These are phyloP conservation scores for Venusia cambrica DNA, from an alignment of 2,888 invertebrate genomes.

Conservation along the genomic window DNA sequence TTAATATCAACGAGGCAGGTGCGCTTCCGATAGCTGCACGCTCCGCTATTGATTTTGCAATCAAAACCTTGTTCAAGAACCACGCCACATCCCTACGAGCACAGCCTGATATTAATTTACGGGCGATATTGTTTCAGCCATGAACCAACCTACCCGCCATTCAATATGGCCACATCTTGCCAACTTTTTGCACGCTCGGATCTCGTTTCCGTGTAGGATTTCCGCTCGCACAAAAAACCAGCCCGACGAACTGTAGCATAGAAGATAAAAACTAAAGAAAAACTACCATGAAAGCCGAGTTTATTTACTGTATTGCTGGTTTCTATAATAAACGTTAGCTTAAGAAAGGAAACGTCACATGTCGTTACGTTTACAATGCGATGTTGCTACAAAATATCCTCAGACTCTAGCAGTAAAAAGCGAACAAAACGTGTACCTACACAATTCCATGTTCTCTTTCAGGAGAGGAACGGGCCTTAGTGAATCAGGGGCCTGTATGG, in stretches of 20 bases:
- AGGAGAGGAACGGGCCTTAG: slow-evolving; percentile 68
- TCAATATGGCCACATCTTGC: slow-evolving; percentile 27
- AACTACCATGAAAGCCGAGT: slow-evolving; percentile 36
- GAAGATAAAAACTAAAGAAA: slow-evolving; percentile 38
- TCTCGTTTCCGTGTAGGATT: slow-evolving; percentile 39
- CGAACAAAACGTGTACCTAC: slow-evolving; percentile 66
- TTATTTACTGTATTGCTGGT: slow-evolving; percentile 38
- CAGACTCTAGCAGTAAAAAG: slow-evolving; percentile 56
- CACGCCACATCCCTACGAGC: slow-evolving; percentile 45
- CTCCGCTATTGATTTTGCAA: slow-evolving; percentile 72
- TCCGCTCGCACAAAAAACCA: slow-evolving; percentile 38
- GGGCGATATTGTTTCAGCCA: slow-evolving; percentile 32
- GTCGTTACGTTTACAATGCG: slow-evolving; percentile 53
- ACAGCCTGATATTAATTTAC: slow-evolving; percentile 55
- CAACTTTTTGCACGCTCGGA: slow-evolving; percentile 34
- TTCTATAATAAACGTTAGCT: slow-evolving; percentile 45
- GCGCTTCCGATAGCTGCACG: slow-evolving; percentile 62
- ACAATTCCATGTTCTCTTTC: slow-evolving; percentile 79
- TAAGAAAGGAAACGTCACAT: slow-evolving; percentile 44
- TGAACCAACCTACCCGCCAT: slow-evolving; percentile 21
- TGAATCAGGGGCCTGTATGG: slow-evolving; percentile 73
- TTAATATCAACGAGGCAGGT: slow-evolving; percentile 64
- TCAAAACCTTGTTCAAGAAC: slow-evolving; percentile 66
- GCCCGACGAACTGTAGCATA: slow-evolving; percentile 24
- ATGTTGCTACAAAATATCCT: slow-evolving; percentile 54